phyloP scores from a whole-genome alignment of 2,797 vertebrate genomes.

The Channa striata region DNA sequence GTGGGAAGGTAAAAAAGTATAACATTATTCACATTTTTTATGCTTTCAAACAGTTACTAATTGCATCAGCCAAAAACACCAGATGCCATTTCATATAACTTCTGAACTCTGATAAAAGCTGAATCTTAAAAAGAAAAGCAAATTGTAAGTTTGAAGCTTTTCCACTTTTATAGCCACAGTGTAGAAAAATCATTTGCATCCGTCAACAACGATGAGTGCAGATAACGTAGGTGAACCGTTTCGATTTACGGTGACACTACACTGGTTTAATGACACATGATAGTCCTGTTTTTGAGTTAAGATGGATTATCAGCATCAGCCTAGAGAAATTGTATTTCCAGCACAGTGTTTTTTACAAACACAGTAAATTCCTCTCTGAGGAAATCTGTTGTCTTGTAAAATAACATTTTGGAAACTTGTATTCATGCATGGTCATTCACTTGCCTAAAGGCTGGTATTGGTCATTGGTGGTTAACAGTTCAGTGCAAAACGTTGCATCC shows the following conservation, averaged over 20 bases:
- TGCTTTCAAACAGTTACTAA: too few species aligned
- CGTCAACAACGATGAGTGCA: background rate
- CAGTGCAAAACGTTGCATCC: too few species aligned
- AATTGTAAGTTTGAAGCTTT: background rate
- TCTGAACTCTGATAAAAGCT: background rate
- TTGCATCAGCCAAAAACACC: background rate
- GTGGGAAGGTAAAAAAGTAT: slow-evolving; percentile 98
- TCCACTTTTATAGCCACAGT: background rate
- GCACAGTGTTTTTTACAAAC: background rate
- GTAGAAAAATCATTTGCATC: background rate
- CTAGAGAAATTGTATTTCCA: slow-evolving; percentile 2
- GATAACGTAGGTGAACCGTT: background rate
- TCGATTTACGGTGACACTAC: background rate
- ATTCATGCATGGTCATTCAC: background rate
- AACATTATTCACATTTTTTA: background rate
- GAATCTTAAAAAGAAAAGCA: background rate
- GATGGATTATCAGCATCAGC: background rate
- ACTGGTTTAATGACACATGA: background rate
- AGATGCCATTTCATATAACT: background rate
- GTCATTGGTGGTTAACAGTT: too few species aligned
- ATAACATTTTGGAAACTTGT: background rate
- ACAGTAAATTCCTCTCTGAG: background rate
- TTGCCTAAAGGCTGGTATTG: background rate
- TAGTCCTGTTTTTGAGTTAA: background rate
- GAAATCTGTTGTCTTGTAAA: background rate